phyloP scores from a whole-genome alignment of 2,113 vertebrate species.

The Camelus bactrianus region DNA sequence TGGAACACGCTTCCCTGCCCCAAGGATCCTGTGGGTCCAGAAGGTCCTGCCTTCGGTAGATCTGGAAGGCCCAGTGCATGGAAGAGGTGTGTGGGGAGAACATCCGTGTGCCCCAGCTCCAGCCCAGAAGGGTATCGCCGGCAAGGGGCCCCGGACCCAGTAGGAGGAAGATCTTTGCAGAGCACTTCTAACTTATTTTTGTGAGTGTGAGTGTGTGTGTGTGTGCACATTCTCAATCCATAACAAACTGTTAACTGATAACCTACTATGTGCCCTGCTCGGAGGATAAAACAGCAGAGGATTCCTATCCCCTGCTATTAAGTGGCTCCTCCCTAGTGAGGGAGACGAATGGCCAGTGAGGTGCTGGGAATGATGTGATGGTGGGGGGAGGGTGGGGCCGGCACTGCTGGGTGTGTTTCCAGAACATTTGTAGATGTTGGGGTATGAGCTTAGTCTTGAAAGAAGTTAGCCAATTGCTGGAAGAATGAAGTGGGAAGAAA shows the following conservation, averaged over 20 bases:
- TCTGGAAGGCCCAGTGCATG: neutral
- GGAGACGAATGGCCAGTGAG: neutral
- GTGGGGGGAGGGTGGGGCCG: accelerated
- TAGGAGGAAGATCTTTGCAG: neutral
- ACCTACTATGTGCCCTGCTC: neutral
- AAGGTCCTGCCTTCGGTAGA: neutral
- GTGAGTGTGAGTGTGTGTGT: neutral
- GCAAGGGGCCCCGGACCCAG: neutral
- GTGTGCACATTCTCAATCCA: neutral
- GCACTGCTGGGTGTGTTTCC: neutral
- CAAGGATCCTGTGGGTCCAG: too few relatives aligned
- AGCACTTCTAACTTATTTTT: neutral
- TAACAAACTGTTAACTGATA: neutral
- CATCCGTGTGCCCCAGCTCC: accelerated
- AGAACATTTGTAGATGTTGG: neutral
- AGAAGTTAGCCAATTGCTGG: neutral
- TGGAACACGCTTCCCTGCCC: too few relatives aligned
- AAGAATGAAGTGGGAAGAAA: neutral
- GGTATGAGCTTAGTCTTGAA: neutral
- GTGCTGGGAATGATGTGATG: neutral
- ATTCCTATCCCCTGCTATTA: too few relatives aligned
- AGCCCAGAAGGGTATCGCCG: neutral
- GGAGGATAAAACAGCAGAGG: neutral
- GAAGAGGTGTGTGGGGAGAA: too few relatives aligned
- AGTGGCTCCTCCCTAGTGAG: neutral